These are phyloP conservation scores for Drosophila testacea DNA, from an alignment of 2,888 invertebrate genomes.

Conservation along the genomic window DNA sequence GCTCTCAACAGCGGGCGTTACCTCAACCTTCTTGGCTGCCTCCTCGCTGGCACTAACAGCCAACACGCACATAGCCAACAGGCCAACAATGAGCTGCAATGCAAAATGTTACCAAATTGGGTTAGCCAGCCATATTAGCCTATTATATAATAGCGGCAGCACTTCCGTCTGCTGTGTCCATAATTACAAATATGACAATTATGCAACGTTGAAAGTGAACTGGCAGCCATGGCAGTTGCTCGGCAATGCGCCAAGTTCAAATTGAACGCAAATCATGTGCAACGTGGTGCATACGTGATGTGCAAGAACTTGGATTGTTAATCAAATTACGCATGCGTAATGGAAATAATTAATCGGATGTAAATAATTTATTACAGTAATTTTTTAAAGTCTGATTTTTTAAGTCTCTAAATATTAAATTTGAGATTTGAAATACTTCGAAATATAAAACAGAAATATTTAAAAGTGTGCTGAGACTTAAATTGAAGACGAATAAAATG, in stretches of 20 bases:
- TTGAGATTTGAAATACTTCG: neutral
- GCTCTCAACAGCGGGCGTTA: conserved; percentile 84
- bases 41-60: conserved; percentile 87
- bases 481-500: neutral
- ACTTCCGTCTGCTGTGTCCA: conserved; percentile 62
- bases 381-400: neutral
- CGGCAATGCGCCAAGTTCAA: conserved; percentile 72
- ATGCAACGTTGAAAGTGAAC: conserved; percentile 56
- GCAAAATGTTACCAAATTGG: conserved; percentile 43
- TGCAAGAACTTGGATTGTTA: conserved; percentile 40
- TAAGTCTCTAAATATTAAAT: neutral
- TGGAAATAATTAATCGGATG: neutral
- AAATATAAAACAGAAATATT: neutral
- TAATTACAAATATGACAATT: conserved; percentile 70
- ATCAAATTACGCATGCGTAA: conserved; percentile 17
- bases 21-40: conserved; percentile 86
- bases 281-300: conserved; percentile 59
- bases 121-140: conserved; percentile 43
- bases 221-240: conserved; percentile 22
- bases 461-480: neutral
- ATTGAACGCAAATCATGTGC: conserved; percentile 31
- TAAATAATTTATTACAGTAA: neutral
- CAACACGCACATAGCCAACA: conserved; percentile 87
- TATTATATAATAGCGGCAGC: conserved; percentile 46
- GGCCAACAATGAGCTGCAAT: conserved; percentile 83